Percentiles rank a stretch among this genome's conserved stretches.
phyloP scores from a whole-genome alignment of 2,888 invertebrate genomes.

The Acheta domesticus region DNA sequence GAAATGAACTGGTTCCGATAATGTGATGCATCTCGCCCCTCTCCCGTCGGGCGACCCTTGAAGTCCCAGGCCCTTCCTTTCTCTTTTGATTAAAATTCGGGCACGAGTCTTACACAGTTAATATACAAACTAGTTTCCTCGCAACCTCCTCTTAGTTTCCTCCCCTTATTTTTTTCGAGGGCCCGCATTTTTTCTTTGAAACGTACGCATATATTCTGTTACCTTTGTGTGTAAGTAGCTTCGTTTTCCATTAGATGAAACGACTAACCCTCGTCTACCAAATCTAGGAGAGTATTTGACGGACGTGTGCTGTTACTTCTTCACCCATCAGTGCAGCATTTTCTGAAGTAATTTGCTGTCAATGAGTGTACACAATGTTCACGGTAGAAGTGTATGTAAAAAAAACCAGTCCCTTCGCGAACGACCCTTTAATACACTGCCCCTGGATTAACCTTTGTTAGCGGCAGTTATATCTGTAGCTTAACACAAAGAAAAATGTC shows the following conservation, averaged over 20 bases:
- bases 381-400: no score
- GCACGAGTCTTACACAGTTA: neutral
- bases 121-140: neutral
- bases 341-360: no score
- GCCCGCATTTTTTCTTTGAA: neutral
- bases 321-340: no score
- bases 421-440: no score
- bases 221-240: neutral
- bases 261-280: neutral
- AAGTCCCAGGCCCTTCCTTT: neutral
- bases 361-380: no score
- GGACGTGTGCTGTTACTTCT: neutral
- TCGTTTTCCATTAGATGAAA: conserved; percentile 3
- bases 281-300: neutral
- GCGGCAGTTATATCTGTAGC: no score
- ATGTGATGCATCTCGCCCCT: neutral
- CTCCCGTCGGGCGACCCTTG: conserved; percentile 4
- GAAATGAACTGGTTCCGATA: neutral
- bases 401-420: no score
- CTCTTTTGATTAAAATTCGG: conserved; percentile 10
- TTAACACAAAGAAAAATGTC: no score
- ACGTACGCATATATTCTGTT: conserved; percentile 18
- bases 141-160: neutral
- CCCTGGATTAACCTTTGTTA: no score
- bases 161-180: neutral